Conservation (phyloP, 37 sponge, comb jelly and placozoan genomes). For the Corticium candelabrum region DNA sequence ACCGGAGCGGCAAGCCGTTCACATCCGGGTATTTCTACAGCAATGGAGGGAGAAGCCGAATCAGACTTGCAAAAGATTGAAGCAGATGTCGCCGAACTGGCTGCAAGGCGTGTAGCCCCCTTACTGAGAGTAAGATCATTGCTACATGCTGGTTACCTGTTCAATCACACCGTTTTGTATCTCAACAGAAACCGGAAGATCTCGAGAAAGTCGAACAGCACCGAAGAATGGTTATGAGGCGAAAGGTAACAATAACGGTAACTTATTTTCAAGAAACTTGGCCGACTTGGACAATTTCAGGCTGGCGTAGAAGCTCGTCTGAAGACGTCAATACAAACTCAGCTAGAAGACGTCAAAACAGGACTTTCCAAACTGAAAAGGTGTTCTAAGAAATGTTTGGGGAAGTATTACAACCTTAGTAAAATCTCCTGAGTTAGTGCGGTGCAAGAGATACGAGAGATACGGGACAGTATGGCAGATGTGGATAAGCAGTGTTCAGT, state of each 20-base stretch:
- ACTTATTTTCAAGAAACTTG: no score
- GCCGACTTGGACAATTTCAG: no score
- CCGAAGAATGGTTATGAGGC: background rate
- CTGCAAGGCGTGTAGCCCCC: background rate
- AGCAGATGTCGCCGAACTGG: background rate
- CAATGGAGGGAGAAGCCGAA: no score
- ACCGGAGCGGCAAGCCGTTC: no score
- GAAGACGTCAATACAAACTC: slow-evolving; percentile 77
- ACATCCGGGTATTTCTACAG: no score
- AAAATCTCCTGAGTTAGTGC: background rate
- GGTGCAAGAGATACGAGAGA: background rate
- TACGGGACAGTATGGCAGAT: background rate
- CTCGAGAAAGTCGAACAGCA: slow-evolving; percentile 6
- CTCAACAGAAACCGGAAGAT: background rate
- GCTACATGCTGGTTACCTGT: background rate
- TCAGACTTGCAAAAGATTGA: no score
- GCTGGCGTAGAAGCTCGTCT: slow-evolving; percentile 66
- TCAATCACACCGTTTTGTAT: background rate
- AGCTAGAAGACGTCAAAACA: slow-evolving; percentile 82
- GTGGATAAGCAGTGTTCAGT: background rate
- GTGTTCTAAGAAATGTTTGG: slow-evolving; percentile 34
- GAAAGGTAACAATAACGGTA: background rate
- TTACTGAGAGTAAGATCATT: background rate
- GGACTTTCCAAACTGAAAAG: slow-evolving; percentile 54
- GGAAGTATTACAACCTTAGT: no score